These are phyloP conservation scores for Epicauta chinensis DNA, from an alignment of 1,140 invertebrate species.

Conservation along the genomic window DNA sequence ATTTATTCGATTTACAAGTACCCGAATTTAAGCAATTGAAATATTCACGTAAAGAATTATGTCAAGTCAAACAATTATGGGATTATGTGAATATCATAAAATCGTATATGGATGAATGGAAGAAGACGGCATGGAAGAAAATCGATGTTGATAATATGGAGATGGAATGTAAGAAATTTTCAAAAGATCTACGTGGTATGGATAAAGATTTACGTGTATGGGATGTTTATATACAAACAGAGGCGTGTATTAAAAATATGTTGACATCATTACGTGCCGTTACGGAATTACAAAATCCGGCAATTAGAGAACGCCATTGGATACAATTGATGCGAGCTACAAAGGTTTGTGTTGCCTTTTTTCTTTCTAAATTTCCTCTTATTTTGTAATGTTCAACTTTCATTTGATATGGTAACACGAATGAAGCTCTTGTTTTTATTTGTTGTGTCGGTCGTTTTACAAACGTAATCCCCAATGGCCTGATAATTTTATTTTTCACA, in stretches of 20 bases:
- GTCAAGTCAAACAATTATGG: slow-evolving; percentile 78
- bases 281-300: slow-evolving; percentile 88
- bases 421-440: too few species aligned
- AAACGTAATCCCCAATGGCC: too few species aligned
- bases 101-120: slow-evolving; percentile 83
- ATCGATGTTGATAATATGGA: slow-evolving; percentile 93
- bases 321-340: slow-evolving; percentile 86
- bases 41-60: slow-evolving; percentile 68
- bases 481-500: too few species aligned
- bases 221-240: slow-evolving; percentile 66
- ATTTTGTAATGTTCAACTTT: too few species aligned
- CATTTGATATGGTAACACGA: too few species aligned
- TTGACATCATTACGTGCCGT: slow-evolving; percentile 82
- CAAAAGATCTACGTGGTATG: slow-evolving; percentile 73
- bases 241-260: slow-evolving; percentile 75
- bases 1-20: slow-evolving; percentile 79
- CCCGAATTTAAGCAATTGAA: slow-evolving; percentile 76
- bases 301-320: slow-evolving; percentile 91
- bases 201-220: slow-evolving; percentile 85
- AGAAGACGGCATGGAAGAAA: slow-evolving; percentile 85
- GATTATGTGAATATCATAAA: slow-evolving; percentile 80
- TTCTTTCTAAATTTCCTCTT: too few species aligned
- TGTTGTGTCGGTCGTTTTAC: too few species aligned
- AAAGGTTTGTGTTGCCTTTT: slow-evolving; percentile 65
- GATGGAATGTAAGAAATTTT: slow-evolving; percentile 87